Base-by-base conservation (phyloP, 2,888 invertebrate species). In the Tetramorium bicarinatum region DNA sequence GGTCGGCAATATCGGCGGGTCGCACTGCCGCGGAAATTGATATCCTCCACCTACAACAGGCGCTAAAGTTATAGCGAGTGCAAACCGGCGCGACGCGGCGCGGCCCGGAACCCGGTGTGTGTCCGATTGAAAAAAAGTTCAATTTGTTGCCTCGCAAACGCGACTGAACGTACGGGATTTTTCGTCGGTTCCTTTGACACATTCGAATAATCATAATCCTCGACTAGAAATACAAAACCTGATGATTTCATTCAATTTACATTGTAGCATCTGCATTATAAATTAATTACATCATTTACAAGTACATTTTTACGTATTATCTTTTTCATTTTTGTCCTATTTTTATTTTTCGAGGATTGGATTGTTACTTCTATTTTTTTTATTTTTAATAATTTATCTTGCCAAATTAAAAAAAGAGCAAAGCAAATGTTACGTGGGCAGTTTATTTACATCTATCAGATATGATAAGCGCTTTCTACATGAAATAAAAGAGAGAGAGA, bases 1-100 rank as follows among this genome's bases (percentile, higher is more conserved):
- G 90, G 88, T 89, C 90, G 90, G 90, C 91, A 90, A 92, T 93
- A 92, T 93, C 92, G 92, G 88, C 89, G 87, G 87, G 85, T 88
- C 88, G 89, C 87, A 88, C 91, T 85, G 83, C 89, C 88, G 82
- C 84, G 87, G 89, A 88, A 91, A 93, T 92, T 92, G 92, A 93
- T 93, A 93, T 87, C 88, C 89, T 88, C 87, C 89, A 88, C 88
- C 90, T 88, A 89, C 90, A 83, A 88, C 87, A 81, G 85, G 59
- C 85, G 77, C 72, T 82, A 84, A 89, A 89, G 85, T 84, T 89
- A 89, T 83, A 88, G 87, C 88, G 67, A 83, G 81, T 81, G 72
- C 83, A 56, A 47, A 77, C 52, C 71, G 69, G 41, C 11, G 34
- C 47, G 62, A 34, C 44, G 41, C 69, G 54, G 13, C 18, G 75